Conservation (phyloP, 2,888 invertebrate genomes). For the Lochmaea capreae region DNA sequence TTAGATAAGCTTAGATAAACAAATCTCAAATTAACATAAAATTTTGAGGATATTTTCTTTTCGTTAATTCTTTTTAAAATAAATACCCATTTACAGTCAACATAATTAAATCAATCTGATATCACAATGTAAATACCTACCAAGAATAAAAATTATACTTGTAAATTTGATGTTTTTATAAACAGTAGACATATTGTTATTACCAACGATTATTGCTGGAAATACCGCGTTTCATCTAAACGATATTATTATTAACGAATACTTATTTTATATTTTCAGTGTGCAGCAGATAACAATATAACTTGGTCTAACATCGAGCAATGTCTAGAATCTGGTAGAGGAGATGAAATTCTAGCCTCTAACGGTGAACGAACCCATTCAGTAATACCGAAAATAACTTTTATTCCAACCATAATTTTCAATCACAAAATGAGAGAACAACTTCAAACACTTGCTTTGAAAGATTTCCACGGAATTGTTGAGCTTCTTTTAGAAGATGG, state of each 20-base stretch:
- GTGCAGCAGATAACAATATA: conserved; percentile 56
- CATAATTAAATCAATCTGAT: no score
- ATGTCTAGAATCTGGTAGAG: conserved; percentile 57
- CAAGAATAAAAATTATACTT: conserved; percentile 2
- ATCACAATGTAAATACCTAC: background rate
- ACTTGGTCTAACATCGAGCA: conserved; percentile 51
- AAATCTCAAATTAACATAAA: no score
- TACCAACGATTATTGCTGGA: background rate
- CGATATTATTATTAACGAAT: background rate
- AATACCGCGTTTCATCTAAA: background rate
- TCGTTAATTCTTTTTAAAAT: no score
- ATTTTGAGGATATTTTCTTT: no score
- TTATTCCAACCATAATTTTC: conserved; percentile 65
- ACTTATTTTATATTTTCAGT: conserved; percentile 57
- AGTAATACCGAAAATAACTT: conserved; percentile 57
- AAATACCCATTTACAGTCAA: no score
- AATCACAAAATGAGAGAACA: conserved; percentile 57
- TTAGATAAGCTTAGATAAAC: no score
- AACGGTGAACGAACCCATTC: conserved; percentile 62
- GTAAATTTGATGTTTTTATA: background rate
- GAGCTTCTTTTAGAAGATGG: conserved; percentile 43
- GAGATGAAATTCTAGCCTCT: conserved; percentile 60
- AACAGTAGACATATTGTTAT: no score
- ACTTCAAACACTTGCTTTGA: conserved; percentile 45
- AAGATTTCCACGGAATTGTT: conserved; percentile 49